These are phyloP conservation scores for Penaeus indicus DNA, from an alignment of 1,140 invertebrate genomes.

Conservation along the genomic window DNA sequence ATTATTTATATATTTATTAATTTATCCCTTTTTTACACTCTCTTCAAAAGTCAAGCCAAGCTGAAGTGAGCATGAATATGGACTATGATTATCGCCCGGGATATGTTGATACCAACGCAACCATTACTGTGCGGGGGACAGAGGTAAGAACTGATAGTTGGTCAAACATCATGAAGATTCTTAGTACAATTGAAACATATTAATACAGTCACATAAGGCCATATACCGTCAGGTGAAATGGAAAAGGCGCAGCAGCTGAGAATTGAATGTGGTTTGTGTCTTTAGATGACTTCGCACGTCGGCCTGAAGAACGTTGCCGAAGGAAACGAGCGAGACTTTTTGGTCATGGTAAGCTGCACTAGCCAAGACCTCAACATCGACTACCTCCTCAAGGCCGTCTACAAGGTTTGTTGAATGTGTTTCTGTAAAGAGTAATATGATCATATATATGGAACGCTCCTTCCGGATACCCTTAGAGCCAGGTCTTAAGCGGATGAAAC, in stretches of 20 bases:
- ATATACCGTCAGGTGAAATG: too few relatives aligned
- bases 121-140: background rate
- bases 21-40: too few relatives aligned
- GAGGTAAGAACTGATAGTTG: background rate
- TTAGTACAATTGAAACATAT: too few relatives aligned
- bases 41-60: conserved; percentile 32
- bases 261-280: too few relatives aligned
- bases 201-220: too few relatives aligned
- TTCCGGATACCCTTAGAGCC: too few relatives aligned
- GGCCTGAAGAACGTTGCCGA: conserved; percentile 31
- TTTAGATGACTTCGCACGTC: conserved; percentile 35
- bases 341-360: conserved; percentile 1
- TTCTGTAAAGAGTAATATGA: too few relatives aligned
- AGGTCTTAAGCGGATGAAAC: too few relatives aligned
- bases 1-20: too few relatives aligned
- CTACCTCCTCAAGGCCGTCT: conserved; percentile 30
- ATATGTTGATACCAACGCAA: conserved; percentile 6
- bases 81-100: conserved; percentile 17
- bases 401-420: conserved; percentile 33
- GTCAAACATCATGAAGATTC: too few relatives aligned
- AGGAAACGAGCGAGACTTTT: background rate
- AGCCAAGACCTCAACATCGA: conserved; percentile 28
- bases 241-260: too few relatives aligned
- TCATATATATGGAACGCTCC: too few relatives aligned
- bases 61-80: background rate